A percentile compares a stretch with the other conserved stretches of the same genome.
Evolutionary conservation across 2,888 invertebrate species (phyloP).

Genomic region (Lasioglossum malachurum): DNA sequence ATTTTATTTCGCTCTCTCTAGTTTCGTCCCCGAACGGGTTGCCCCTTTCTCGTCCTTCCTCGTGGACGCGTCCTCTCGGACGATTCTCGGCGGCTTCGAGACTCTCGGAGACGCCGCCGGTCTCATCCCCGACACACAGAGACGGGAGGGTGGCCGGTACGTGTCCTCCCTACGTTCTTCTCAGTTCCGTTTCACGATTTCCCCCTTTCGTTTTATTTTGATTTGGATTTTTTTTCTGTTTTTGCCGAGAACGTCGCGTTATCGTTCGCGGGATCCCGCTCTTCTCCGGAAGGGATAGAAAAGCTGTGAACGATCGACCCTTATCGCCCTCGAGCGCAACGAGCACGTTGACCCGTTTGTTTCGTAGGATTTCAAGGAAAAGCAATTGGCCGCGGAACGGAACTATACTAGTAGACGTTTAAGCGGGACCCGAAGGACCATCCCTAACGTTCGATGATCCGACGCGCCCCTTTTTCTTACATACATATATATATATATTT

Average conservation of each 20-base stretch:
- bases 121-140: constrained; percentile 11
- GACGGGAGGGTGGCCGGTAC: constrained; percentile 59
- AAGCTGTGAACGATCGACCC: constrained; percentile 46
- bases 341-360: constrained; percentile 16
- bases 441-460: constrained; percentile 27
- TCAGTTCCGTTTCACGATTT: constrained; percentile 48
- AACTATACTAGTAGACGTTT: constrained; percentile 44
- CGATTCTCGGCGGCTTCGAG: constrained; percentile 29
- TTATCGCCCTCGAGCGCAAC: constrained; percentile 15
- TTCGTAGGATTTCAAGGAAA: constrained; percentile 2
- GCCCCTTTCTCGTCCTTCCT: constrained; percentile 49
- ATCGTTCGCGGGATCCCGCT: constrained; percentile 38
- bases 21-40: background rate
- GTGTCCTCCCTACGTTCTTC: constrained; percentile 51
- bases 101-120: background rate
- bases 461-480: background rate
- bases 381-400: constrained; percentile 38
- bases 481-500: constrained; percentile 6
- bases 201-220: constrained; percentile 4
- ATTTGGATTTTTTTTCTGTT: background rate
- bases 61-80: constrained; percentile 24
- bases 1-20: constrained; percentile 6
- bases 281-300: constrained; percentile 35
- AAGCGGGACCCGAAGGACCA: constrained; percentile 17
- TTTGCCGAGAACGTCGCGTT: constrained; percentile 29